phyloP scores from a whole-genome alignment of 2,888 invertebrate genomes.

The Phorcus lineatus region DNA sequence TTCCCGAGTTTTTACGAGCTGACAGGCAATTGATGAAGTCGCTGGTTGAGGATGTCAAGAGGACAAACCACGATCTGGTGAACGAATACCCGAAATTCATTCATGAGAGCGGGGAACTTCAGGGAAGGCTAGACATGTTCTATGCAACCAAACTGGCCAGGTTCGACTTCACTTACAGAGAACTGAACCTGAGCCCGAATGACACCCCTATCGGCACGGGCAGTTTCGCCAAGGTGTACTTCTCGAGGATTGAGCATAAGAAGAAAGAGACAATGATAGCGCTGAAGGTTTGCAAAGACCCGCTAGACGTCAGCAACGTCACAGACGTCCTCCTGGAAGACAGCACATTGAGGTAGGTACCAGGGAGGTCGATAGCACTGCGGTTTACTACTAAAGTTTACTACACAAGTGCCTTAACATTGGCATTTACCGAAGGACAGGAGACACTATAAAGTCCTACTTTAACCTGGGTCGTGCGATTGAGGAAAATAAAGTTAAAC shows the following conservation, averaged over 20 bases:
- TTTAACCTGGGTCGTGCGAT: too few species aligned
- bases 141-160: conserved; percentile 60
- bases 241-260: conserved; percentile 35
- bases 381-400: too few species aligned
- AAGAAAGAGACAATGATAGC: conserved; percentile 44
- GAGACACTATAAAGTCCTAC: too few species aligned
- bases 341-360: conserved; percentile 57
- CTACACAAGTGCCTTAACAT: too few species aligned
- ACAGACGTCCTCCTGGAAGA: conserved; percentile 64
- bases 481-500: too few species aligned
- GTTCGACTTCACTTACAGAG: conserved; percentile 57
- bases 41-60: conserved; percentile 49
- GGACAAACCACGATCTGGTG: conserved; percentile 48
- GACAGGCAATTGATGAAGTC: conserved; percentile 57
- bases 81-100: conserved; percentile 51
- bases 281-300: conserved; percentile 56
- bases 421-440: too few species aligned
- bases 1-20: conserved; percentile 64
- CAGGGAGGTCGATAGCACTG: neutral
- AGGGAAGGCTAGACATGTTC: conserved; percentile 62
- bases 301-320: conserved; percentile 49
- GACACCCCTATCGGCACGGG: conserved; percentile 58
- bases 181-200: conserved; percentile 50
- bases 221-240: conserved; percentile 65
- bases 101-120: conserved; percentile 25